Conservation (phyloP, 1,140 invertebrate species). For the Magallana angulata region DNA sequence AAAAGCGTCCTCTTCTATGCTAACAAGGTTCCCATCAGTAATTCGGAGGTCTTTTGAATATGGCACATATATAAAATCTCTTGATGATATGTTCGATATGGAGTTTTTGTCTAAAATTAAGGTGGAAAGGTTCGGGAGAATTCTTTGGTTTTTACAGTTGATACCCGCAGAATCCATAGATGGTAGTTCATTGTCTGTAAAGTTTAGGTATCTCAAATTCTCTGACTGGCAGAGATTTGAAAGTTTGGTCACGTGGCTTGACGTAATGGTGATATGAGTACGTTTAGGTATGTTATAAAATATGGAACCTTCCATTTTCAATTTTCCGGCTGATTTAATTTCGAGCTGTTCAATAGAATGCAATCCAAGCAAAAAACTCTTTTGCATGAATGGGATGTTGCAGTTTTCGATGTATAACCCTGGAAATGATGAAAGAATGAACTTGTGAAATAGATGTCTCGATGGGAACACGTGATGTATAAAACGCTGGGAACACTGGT, state of each 20-base stretch:
- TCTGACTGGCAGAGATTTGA: constrained; percentile 41
- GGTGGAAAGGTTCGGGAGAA: constrained; percentile 8
- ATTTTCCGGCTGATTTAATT: constrained; percentile 37
- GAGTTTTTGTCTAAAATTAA: constrained; percentile 47
- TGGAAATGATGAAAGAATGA: constrained; percentile 39
- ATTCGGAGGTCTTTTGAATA: constrained; percentile 47
- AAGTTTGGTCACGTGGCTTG: constrained; percentile 42
- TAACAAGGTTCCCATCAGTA: constrained; percentile 24
- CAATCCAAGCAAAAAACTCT: constrained; percentile 47
- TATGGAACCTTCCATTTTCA: constrained; percentile 38
- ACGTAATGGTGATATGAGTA: constrained; percentile 37
- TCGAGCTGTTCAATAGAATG: constrained; percentile 28
- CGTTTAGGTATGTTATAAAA: constrained; percentile 38
- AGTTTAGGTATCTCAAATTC: constrained; percentile 44
- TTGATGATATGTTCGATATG: constrained; percentile 36
- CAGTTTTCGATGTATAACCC: constrained; percentile 45
- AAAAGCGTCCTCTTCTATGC: constrained; percentile 39
- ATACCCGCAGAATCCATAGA: constrained; percentile 29
- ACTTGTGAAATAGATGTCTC: constrained; percentile 18
- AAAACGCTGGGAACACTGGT: constrained; percentile 47
- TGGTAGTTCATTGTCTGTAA: constrained; percentile 46
- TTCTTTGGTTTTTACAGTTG: constrained; percentile 42
- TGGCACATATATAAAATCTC: constrained; percentile 7
- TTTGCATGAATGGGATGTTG: constrained; percentile 50
- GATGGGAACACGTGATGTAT: constrained; percentile 46